Conservation (phyloP, 2,888 invertebrate species). For the Philereme transversata region DNA sequence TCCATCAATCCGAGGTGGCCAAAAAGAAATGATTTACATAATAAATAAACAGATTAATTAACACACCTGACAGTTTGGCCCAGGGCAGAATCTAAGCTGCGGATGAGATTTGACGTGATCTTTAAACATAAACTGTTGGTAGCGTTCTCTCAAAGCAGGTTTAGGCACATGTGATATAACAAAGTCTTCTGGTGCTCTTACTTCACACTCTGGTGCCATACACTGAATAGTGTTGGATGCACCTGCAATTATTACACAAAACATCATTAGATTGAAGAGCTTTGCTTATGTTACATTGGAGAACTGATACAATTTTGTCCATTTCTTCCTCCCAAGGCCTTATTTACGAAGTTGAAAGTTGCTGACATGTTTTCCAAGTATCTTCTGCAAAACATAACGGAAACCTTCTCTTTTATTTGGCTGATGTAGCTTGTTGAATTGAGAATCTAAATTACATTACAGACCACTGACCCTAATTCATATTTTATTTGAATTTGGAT, state of each 20-base stretch:
- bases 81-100: slow-evolving; percentile 96
- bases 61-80: slow-evolving; percentile 94
- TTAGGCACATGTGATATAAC: slow-evolving; percentile 93
- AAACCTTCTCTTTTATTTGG: too few relatives aligned
- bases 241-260: slow-evolving; percentile 67
- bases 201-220: slow-evolving; percentile 97
- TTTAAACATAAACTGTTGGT: slow-evolving; percentile 97
- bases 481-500: too few relatives aligned
- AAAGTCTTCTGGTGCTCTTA: slow-evolving; percentile 98
- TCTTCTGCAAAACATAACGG: too few relatives aligned
- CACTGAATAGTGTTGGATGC: slow-evolving; percentile 95
- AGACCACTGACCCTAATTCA: too few relatives aligned
- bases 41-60: background rate
- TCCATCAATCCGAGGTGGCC: too few relatives aligned
- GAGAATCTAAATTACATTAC: too few relatives aligned
- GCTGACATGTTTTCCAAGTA: too few relatives aligned
- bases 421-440: too few relatives aligned
- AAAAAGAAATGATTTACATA: too few relatives aligned
- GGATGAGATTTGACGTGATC: slow-evolving; percentile 98
- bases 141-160: slow-evolving; percentile 93
- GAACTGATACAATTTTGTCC: too few relatives aligned
- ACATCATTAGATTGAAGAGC: background rate
- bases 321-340: too few relatives aligned
- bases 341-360: too few relatives aligned
- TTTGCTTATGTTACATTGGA: background rate